phyloP scores from a whole-genome alignment of 2,797 vertebrate species.

The Alosa sapidissima region DNA sequence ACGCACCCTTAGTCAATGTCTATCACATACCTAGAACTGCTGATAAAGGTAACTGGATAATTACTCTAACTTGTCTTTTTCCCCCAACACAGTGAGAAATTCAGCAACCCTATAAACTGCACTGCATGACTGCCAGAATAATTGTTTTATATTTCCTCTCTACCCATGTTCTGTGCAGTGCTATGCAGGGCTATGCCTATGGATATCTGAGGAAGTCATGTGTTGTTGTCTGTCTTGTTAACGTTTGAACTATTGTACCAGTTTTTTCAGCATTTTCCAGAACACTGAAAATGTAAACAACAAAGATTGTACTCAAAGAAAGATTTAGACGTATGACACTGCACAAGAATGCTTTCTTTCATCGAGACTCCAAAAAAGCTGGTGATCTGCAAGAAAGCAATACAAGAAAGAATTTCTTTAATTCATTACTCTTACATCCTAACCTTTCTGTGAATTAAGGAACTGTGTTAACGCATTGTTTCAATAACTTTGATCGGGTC shows the following conservation, averaged over 20 bases:
- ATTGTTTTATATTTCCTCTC: constrained; percentile 56
- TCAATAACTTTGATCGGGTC: background rate
- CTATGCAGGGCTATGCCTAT: background rate
- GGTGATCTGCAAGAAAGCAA: background rate
- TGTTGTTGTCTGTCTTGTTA: background rate
- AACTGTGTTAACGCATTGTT: background rate
- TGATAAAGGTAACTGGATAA: background rate
- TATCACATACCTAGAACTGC: background rate
- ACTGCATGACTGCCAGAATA: constrained; percentile 41
- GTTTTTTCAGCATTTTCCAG: background rate
- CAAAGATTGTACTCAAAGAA: background rate
- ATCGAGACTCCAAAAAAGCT: too few species aligned
- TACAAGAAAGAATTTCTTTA: too few species aligned
- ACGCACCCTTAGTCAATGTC: background rate
- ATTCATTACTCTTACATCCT: background rate
- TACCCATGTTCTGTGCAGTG: background rate
- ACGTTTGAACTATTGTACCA: background rate
- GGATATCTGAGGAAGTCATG: background rate
- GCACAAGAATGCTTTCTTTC: too few species aligned
- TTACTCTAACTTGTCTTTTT: constrained; percentile 7
- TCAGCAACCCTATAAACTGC: constrained; percentile 27
- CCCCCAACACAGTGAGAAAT: background rate
- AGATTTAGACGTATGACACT: background rate
- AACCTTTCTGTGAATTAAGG: background rate
- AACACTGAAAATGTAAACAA: background rate